Evolutionary conservation across 2,797 vertebrate species (phyloP).

Genomic region (Tympanoctomys barrerae): DNA sequence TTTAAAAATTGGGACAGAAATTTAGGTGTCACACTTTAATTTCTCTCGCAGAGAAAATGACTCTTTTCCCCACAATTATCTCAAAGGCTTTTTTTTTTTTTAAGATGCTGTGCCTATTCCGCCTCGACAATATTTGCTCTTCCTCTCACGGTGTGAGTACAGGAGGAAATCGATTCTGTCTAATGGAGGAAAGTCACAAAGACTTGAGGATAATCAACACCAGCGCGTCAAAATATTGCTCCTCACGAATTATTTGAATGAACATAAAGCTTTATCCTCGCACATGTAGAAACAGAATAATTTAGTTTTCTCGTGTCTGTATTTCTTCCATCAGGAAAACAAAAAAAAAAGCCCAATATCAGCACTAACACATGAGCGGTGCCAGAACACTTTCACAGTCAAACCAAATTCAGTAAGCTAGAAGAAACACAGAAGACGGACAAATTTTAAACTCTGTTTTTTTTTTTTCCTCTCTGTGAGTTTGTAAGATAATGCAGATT

Average conservation of each 20-base stretch:
- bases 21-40: not conserved
- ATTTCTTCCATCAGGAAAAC: not conserved
- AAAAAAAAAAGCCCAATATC: not conserved
- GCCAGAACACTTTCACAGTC: not conserved
- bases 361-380: not conserved
- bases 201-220: not conserved
- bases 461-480: not conserved
- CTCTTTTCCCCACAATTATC: not conserved
- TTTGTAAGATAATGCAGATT: not conserved
- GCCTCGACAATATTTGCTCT: not conserved
- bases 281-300: not conserved
- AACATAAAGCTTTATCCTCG: not conserved
- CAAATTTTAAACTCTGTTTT: not conserved
- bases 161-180: not conserved
- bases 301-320: not conserved
- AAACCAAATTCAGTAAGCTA: not conserved
- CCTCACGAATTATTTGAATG: not conserved
- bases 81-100: not conserved
- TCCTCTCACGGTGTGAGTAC: not conserved
- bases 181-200: not conserved
- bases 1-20: not conserved
- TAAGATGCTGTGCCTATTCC: not conserved
- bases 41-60: not conserved
- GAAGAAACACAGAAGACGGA: not conserved
- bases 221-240: not conserved